These are phyloP conservation scores for pig (Sus scrofa) DNA, from an alignment of 2,113 vertebrate genomes.

Conservation along the genomic window T2T-Sscrofa CM000818.6:87529001-87529500, in stretches of 20 bases:
- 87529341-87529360: background rate
- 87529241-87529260: background rate
- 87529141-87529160: background rate
- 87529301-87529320: background rate
- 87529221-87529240: background rate
- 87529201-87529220: background rate
- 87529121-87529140: background rate
- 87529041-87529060: background rate
- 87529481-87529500: background rate
- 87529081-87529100: background rate
- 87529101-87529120: background rate
- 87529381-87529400: background rate
- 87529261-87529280: background rate
- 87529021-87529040: background rate
- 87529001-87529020: background rate
- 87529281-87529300: background rate
- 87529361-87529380: background rate
- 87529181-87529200: background rate
- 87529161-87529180: background rate
- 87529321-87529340: background rate
- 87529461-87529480: background rate
- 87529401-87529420: conserved; percentile 3
- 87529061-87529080: background rate
- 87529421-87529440: background rate
- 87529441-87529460: conserved; percentile 3